These are phyloP conservation scores for Erpetoichthys calabaricus DNA, from an alignment of 2,797 vertebrate genomes.

Conservation along the genomic window DNA sequence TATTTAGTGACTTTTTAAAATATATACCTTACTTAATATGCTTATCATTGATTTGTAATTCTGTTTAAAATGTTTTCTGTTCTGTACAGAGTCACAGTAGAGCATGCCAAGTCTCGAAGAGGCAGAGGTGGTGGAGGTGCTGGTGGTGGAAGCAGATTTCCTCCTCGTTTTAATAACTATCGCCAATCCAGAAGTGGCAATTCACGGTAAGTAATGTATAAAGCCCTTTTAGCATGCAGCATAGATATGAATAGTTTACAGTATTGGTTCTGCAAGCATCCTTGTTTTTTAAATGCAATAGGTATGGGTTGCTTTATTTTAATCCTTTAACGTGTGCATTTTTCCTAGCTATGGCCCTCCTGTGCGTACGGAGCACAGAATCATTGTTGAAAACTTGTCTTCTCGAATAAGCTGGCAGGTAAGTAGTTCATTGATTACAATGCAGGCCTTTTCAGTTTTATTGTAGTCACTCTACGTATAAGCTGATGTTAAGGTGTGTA, in stretches of 20 bases:
- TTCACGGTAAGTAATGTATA: constrained; percentile 49
- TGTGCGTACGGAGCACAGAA: constrained; percentile 76
- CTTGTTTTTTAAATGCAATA: no score
- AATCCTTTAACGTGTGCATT: no score
- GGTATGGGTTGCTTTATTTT: not conserved
- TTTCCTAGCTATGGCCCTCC: constrained; percentile 67
- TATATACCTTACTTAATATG: no score
- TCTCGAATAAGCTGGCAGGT: constrained; percentile 91
- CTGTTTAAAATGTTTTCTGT: not conserved
- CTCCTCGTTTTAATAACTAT: constrained; percentile 62
- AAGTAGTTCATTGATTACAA: constrained; percentile 26
- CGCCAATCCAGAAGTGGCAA: constrained; percentile 67
- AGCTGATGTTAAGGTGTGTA: not conserved
- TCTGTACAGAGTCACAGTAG: constrained; percentile 66
- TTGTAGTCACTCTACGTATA: not conserved
- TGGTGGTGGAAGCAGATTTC: constrained; percentile 57
- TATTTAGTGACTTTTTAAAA: no score
- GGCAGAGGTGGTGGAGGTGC: constrained; percentile 49
- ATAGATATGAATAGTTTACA: no score
- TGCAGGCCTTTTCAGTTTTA: not conserved
- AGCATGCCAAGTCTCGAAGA: constrained; percentile 79
- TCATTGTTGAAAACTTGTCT: constrained; percentile 83
- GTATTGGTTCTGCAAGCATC: no score
- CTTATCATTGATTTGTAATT: no score
- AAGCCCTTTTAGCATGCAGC: no score